Conservation (phyloP, 1,140 invertebrate genomes). For the Potamilus streckersoni region DNA sequence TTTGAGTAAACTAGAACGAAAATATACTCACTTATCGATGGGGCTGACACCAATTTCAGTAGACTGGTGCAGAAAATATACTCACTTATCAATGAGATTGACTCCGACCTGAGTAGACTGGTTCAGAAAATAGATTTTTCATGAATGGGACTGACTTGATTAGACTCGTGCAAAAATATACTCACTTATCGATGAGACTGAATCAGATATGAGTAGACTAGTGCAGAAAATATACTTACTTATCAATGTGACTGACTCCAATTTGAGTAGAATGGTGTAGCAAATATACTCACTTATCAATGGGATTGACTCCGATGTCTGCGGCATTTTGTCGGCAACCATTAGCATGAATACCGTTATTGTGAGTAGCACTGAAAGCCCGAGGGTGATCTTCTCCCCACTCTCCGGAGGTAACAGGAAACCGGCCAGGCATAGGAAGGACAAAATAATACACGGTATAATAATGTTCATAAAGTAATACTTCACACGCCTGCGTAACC, state of each 20-base stretch:
- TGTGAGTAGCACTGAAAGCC: slow-evolving; percentile 73
- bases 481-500: slow-evolving; percentile 63
- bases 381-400: slow-evolving; percentile 75
- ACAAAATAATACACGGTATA: slow-evolving; percentile 74
- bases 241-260: neutral
- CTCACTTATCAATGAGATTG: slow-evolving; percentile 73
- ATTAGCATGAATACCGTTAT: slow-evolving; percentile 75
- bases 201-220: slow-evolving; percentile 2
- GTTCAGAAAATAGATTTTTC: slow-evolving; percentile 48
- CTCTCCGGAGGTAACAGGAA: slow-evolving; percentile 72
- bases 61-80: slow-evolving; percentile 4
- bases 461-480: slow-evolving; percentile 74
- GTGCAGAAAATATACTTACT: slow-evolving; percentile 48
- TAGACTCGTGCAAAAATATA: too few relatives aligned
- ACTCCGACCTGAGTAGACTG: slow-evolving; percentile 65
- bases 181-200: too few relatives aligned
- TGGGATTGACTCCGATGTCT: slow-evolving; percentile 73
- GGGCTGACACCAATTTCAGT: neutral
- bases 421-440: slow-evolving; percentile 71
- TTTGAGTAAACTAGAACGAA: neutral
- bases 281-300: slow-evolving; percentile 70
- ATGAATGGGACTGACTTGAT: neutral
- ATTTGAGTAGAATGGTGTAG: slow-evolving; percentile 3
- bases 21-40: slow-evolving; percentile 52
- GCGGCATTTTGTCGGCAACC: slow-evolving; percentile 74